Base-by-base conservation (phyloP, 2,797 vertebrate genomes). In the Balearica regulorum region DNA sequence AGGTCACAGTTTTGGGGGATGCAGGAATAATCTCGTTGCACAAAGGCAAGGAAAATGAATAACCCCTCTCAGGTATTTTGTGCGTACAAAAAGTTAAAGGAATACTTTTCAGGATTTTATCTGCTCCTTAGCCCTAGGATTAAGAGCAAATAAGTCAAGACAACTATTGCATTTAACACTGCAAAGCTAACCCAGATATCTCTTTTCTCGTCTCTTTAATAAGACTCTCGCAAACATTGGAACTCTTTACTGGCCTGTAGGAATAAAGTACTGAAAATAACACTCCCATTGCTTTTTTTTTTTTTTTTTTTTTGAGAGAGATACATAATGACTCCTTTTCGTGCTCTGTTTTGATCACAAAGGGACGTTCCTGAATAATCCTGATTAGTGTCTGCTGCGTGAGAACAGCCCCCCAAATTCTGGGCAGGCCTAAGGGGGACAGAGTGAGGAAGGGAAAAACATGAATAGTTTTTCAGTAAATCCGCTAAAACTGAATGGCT, bases 1-100 rank as follows among this genome's bases (percentile, higher is more conserved):
- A 99, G 99, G 99, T 99, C 99, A 99, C 98, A 98, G 98, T 98
- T 98, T 97, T 97, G 97, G 98, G 97, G 96, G 97, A 96, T 97
- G 98, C 97, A 98, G 96, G 97, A 98, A 97, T 96, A 97, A 97
- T 98, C 98, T 98, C 98, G 97, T 98, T 98, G 97, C 98, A 98
- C 97, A 98, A 98, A 98, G 97, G 98, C 98, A 98, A 98, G 94
- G 97, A 98, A 97, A 98, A 97, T 79, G 86, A 97, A 96, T 97
- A 98, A 92, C 87, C 94, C 87, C 90, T 94, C 94, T 82, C 97
- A 98, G 96, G 96, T 98, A 97, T 95, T 96, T 96, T 91, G 77
- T 43, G 53, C 64, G 46, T 89, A 65, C 87, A 96, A 95, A 89
- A 96, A 97, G 92, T 96, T 95, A 97, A 80, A 91, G 89, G 81